These are phyloP conservation scores for Venusia cambrica DNA, from an alignment of 2,888 invertebrate genomes.

Conservation along the genomic window DNA sequence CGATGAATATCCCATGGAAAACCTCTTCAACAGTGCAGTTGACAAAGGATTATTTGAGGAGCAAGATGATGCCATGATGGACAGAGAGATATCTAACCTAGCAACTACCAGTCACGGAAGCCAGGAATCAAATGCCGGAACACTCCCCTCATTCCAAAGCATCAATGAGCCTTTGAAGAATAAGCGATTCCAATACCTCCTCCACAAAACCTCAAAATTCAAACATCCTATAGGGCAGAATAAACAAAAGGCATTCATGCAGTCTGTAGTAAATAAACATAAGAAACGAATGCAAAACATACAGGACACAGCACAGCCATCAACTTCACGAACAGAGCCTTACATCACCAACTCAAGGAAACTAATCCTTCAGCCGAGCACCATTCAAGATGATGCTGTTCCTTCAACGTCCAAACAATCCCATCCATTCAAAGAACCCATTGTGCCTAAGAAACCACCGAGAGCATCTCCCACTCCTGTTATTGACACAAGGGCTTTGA, in stretches of 20 bases:
- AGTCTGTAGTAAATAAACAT: conserved; percentile 75
- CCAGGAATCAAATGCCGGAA: conserved; percentile 59
- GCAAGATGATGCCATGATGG: conserved; percentile 73
- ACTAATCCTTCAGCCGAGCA: conserved; percentile 56
- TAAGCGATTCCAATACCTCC: conserved; percentile 73
- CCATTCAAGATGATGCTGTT: conserved; percentile 54
- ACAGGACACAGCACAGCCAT: conserved; percentile 62
- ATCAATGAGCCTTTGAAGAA: conserved; percentile 73
- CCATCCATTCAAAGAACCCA: conserved; percentile 56
- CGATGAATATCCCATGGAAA: conserved; percentile 77
- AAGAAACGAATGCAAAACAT: conserved; percentile 69
- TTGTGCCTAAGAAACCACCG: conserved; percentile 61
- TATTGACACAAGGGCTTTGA: conserved; percentile 87
- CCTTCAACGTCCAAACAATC: conserved; percentile 66
- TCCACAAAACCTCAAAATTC: conserved; percentile 76
- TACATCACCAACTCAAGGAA: conserved; percentile 63
- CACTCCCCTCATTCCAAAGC: conserved; percentile 69
- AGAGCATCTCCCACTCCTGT: conserved; percentile 62
- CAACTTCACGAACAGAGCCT: conserved; percentile 67
- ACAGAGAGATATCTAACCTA: conserved; percentile 73
- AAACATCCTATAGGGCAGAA: conserved; percentile 74
- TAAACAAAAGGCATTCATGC: conserved; percentile 76
- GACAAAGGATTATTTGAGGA: conserved; percentile 74
- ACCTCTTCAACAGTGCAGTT: conserved; percentile 73
- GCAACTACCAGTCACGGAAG: conserved; percentile 72